These are phyloP conservation scores for Paralichthys olivaceus DNA, from an alignment of 2,113 vertebrate species.

Conservation along the genomic window DNA sequence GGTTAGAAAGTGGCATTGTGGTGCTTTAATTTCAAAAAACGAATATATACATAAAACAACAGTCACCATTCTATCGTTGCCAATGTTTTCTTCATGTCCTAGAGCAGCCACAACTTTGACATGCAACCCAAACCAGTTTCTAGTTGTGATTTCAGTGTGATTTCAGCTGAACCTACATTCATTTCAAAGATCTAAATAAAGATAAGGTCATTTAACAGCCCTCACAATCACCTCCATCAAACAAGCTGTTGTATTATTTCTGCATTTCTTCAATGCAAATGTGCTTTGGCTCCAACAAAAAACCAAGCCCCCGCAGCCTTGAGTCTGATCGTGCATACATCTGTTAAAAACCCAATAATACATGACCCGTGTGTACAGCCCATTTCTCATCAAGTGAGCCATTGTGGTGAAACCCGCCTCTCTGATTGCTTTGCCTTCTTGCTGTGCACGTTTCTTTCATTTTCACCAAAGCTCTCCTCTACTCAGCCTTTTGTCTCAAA, in stretches of 20 bases:
- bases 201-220: background rate
- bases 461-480: constrained; percentile 56
- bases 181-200: background rate
- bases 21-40: too few species aligned
- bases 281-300: constrained; percentile 22
- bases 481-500: constrained; percentile 74
- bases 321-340: constrained; percentile 36
- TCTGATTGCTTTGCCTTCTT: constrained; percentile 63
- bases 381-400: constrained; percentile 70
- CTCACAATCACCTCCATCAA: constrained; percentile 5
- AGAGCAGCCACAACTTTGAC: too few species aligned
- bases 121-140: too few species aligned
- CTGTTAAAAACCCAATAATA: constrained; percentile 60
- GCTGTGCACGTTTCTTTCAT: constrained; percentile 60
- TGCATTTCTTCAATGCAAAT: constrained; percentile 1
- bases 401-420: constrained; percentile 70
- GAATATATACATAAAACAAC: too few species aligned
- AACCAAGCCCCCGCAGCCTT: constrained; percentile 9
- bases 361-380: constrained; percentile 55
- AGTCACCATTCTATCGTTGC: too few species aligned
- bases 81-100: too few species aligned
- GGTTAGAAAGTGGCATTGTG: too few species aligned
- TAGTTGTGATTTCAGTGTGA: too few species aligned
- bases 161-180: background rate
- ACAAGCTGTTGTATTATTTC: constrained; percentile 21